phyloP scores from a whole-genome alignment of 2,797 vertebrate genomes.

The Eospalax fontanierii region DNA sequence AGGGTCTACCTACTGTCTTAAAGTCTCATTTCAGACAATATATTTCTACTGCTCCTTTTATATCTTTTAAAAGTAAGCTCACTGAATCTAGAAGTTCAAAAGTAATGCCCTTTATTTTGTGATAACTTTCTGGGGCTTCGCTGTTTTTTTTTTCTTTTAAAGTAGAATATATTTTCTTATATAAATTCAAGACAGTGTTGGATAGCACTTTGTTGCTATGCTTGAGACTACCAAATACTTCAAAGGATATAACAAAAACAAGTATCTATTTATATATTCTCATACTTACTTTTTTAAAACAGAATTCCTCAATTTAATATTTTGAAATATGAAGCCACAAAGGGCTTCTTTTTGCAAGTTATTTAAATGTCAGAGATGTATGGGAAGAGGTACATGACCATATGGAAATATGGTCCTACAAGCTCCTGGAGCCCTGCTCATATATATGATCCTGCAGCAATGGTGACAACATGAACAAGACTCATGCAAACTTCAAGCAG shows the following conservation, averaged over 20 bases:
- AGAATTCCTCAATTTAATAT: constrained; percentile 39
- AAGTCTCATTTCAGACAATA: constrained; percentile 21
- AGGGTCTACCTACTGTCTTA: constrained; percentile 35
- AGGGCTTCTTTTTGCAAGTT: constrained; percentile 48
- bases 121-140: constrained; percentile 22
- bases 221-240: constrained; percentile 44
- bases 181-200: constrained; percentile 53
- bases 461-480: no score
- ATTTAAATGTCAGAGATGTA: constrained; percentile 61
- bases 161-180: constrained; percentile 23
- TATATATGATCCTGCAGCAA: no score
- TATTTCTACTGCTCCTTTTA: constrained; percentile 26
- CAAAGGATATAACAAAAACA: constrained; percentile 17
- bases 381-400: no score
- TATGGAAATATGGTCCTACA: no score
- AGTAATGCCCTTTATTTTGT: constrained; percentile 40
- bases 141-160: background rate
- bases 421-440: no score
- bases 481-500: no score
- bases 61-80: constrained; percentile 41
- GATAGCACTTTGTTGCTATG: background rate
- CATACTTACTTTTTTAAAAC: constrained; percentile 11
- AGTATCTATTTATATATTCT: constrained; percentile 54
- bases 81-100: constrained; percentile 5
- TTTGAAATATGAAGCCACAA: constrained; percentile 43